Evolutionary conservation across 2,888 invertebrate species (phyloP).

Genomic region (Eupithecia subfuscata): DNA sequence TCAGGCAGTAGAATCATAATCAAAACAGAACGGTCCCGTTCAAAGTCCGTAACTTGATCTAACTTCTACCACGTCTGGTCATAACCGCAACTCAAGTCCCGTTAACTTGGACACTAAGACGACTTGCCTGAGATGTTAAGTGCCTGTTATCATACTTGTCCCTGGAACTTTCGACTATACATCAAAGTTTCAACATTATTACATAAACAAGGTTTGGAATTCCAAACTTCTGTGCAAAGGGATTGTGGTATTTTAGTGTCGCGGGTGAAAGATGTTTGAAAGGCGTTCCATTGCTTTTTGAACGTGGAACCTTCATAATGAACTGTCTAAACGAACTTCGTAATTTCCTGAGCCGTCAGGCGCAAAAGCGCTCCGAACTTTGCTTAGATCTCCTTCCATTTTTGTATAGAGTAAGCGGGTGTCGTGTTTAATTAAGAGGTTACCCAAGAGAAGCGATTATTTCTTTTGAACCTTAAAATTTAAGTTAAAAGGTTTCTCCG

Average conservation of each 20-base stretch:
- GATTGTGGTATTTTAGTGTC: background rate
- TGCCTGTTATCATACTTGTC: conserved; percentile 19
- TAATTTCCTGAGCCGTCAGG: conserved; percentile 1
- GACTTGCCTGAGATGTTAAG: conserved; percentile 10
- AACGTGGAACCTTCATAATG: background rate
- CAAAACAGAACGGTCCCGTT: background rate
- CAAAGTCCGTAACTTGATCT: background rate
- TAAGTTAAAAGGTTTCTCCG: conserved; percentile 50
- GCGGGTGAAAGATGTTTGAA: background rate
- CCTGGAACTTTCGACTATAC: background rate
- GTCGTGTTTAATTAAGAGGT: conserved; percentile 46
- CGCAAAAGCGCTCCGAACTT: conserved; percentile 8
- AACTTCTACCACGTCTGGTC: conserved; percentile 18
- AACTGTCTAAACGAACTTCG: background rate
- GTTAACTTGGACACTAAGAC: conserved; percentile 18
- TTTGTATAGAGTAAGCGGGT: conserved; percentile 29
- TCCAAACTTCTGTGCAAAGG: background rate
- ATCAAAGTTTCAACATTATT: background rate
- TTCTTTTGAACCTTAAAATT: conserved; percentile 41
- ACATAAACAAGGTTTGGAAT: background rate
- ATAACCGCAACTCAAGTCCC: conserved; percentile 10
- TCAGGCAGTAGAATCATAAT: background rate
- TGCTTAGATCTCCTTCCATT: conserved; percentile 28
- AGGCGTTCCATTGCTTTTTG: background rate
- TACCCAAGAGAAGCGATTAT: conserved; percentile 39